Evolutionary conservation across 37 sponge, comb jelly and placozoan genomes (phyloP), one percentile per base, ranked within the genome.

Genomic region (Bolinopsis microptera): DNA sequence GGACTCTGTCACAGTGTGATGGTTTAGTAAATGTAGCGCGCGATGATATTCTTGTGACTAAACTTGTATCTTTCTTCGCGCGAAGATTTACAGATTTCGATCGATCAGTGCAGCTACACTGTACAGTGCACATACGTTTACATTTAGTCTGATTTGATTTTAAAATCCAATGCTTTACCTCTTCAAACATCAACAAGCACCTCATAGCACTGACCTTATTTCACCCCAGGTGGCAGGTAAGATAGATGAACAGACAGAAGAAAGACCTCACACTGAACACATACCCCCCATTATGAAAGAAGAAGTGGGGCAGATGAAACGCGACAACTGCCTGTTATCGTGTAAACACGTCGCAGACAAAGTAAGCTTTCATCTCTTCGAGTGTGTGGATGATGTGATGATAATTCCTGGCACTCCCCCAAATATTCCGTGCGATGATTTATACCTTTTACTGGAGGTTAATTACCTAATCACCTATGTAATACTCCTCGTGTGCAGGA

Each of bases 271-370:
- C 28, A 39, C 39, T 40, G 90, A 86, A 0, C 90, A 86, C 61
- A 82, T 82, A 35, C 83, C 83, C 83, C 35, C 35, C 8, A 35
- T 82, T 8, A 82, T 82, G 83, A 24, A 35, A 23, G 38, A 36
- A 23, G 38, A 82, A 32, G 24, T 36, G 38, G 83, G 2, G 8
- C 3, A 82, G 83, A 82, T 82, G 38, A 32, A 23, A 2, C 35
- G 31, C 24, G 83, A 82, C 24, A 28, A 86, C 36, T 16, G 25
- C 24, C 28, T 86, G 13, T 48, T 86, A 24, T 41, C 61, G 0
- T 86, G 61, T n/a, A 86, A 86, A 40, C 90, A 86, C 48, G 36
- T 38, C 24, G 41, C 90, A 9, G 90, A 86, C 30, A 86, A 86
- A 30, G 80, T 77, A 18, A 18, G 13, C 61, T 48, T 18, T 48